These are phyloP conservation scores for Furcula furcula DNA, from an alignment of 2,888 invertebrate genomes.

Conservation along the genomic window DNA sequence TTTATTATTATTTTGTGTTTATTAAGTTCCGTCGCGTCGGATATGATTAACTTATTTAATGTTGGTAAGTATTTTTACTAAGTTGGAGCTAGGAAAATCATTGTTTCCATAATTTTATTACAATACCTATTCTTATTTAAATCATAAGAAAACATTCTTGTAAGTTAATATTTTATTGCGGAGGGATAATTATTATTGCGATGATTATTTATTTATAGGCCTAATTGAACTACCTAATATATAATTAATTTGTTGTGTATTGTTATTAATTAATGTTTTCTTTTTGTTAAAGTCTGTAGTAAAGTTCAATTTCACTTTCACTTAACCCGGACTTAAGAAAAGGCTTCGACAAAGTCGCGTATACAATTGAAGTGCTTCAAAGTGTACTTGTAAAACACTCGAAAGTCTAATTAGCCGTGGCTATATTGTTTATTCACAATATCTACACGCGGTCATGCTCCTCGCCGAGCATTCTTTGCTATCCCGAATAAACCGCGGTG, in stretches of 20 bases:
- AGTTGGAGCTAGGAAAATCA: too few species aligned
- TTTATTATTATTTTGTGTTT: too few species aligned
- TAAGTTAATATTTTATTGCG: too few species aligned
- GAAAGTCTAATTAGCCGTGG: conserved; percentile 14
- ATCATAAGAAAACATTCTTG: too few species aligned
- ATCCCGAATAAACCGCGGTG: conserved; percentile 36
- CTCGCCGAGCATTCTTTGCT: conserved; percentile 57
- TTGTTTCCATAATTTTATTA: too few species aligned
- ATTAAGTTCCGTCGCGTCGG: background rate
- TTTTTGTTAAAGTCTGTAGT: background rate
- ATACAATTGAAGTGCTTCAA: conserved; percentile 4
- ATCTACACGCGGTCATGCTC: conserved; percentile 66
- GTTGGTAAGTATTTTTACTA: too few species aligned
- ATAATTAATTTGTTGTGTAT: background rate
- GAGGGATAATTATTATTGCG: too few species aligned
- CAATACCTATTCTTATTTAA: too few species aligned
- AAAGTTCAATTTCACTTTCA: conserved; percentile 6
- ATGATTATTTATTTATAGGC: too few species aligned
- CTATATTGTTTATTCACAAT: conserved; percentile 27
- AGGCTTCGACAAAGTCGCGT: conserved; percentile 9
- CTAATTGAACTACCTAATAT: background rate
- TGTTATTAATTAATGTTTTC: background rate
- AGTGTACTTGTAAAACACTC: conserved; percentile 16
- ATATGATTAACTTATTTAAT: too few species aligned
- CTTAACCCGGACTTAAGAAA: conserved; percentile 8